Evolutionary conservation across 2,888 invertebrate species (phyloP).

Genomic region (Temnothorax rugatulus): DNA sequence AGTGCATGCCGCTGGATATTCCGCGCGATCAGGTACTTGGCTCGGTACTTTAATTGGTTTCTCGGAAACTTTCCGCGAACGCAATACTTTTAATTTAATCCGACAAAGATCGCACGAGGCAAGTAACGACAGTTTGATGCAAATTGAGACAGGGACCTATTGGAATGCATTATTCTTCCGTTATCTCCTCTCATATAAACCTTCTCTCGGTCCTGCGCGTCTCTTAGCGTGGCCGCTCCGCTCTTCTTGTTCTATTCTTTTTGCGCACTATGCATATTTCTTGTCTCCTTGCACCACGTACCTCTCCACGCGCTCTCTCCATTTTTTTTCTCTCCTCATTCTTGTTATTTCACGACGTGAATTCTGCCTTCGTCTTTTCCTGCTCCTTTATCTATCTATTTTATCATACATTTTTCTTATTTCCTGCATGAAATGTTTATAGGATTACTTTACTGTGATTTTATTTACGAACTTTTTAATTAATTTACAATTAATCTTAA

Average conservation of each 20-base stretch:
- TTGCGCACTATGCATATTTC: conserved; percentile 30
- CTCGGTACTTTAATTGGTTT: conserved; percentile 35
- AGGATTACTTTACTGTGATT: neutral
- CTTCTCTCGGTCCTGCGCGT: neutral
- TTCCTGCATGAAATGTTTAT: neutral
- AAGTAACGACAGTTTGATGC: conserved; percentile 51
- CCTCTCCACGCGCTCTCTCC: neutral
- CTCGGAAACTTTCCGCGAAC: conserved; percentile 35
- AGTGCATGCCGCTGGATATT: conserved; percentile 19
- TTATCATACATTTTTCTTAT: neutral
- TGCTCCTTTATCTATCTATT: neutral
- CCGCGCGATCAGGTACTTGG: conserved; percentile 14
- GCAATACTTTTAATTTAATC: conserved; percentile 46
- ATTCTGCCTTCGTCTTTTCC: neutral
- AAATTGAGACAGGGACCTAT: conserved; percentile 45
- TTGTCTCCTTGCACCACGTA: conserved; percentile 8
- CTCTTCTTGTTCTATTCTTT: conserved; percentile 18
- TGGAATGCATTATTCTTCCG: conserved; percentile 51
- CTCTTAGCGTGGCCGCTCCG: conserved; percentile 15
- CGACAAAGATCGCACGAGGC: conserved; percentile 31
- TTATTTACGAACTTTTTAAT: neutral
- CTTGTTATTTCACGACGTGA: conserved; percentile 28
- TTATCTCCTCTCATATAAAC: conserved; percentile 44
- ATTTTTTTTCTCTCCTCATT: conserved; percentile 22
- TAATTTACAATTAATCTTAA: conserved; percentile 7